Base-by-base conservation (phyloP, 2,888 invertebrate genomes). In the Molanna angustata region DNA sequence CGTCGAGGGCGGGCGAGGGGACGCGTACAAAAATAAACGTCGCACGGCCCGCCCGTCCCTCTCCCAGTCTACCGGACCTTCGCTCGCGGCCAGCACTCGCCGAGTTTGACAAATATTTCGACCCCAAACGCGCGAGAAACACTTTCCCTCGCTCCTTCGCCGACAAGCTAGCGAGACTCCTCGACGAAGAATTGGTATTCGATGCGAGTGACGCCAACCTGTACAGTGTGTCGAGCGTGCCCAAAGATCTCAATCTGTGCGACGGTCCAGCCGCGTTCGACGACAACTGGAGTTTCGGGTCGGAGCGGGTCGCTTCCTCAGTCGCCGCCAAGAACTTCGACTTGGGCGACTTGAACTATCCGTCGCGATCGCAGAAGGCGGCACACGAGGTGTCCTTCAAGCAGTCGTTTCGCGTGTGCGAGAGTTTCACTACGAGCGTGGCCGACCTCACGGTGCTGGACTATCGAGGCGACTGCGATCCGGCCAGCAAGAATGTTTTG, bases 161-260 rank as follows among this genome's bases (percentile, higher is more conserved):
- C 32, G 59, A 60, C 40, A 51, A 56, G 53, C 49, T 56, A 19
- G 47, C 53, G 44, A 49, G 45, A 39, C 52, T 52, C 40, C 49
- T 54, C 40, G 52, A 57, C 39, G 50, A 54, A 18, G 59, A 59
- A 43, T 46, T 52, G 40, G 49, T 41, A n/a, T 48, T 57, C 46
- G 54, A 57, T 49, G 54, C 49, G 54, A 56, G 52, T 16, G 55
- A 58, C 22, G 49, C 52, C 14, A 62, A 62, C 50, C 68, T 68
- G 56, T 69, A 69, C 41, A 56, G 68, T 64, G 78, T 69, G 64
- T 69, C 80, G 39, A 81, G 80, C 64, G 80, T 86, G 54, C 86
- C 86, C 63, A 83, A 83, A 64, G 81, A 84, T 65, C 74, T 86
- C 58, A 82, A 85, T 73, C 76, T 85, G 62, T 79, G 80, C 73